Conservation (phyloP, 1,140 invertebrate species). For the Gonatopus flavifemur region DNA sequence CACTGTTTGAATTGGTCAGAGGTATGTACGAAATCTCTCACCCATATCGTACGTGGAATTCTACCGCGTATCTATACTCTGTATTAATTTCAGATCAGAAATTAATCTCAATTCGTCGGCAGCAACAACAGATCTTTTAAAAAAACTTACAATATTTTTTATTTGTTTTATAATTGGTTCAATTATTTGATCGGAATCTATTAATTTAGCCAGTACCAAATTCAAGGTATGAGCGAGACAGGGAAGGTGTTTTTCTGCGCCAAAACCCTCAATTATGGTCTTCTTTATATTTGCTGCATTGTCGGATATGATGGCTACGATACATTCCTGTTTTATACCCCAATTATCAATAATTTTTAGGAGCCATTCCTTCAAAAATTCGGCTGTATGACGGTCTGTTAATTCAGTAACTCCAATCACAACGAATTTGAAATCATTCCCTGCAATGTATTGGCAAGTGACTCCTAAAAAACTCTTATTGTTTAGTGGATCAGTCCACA, state of each 20-base stretch:
- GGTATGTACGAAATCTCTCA: too few relatives aligned
- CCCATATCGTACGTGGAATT: conserved; percentile 27
- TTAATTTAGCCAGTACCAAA: conserved; percentile 17
- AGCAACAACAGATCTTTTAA: conserved; percentile 21
- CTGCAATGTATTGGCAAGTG: too few relatives aligned
- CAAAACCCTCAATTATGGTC: conserved; percentile 22
- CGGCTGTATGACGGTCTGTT: conserved; percentile 22
- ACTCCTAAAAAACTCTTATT: too few relatives aligned
- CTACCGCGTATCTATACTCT: conserved; percentile 22
- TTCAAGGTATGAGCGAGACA: conserved; percentile 31
- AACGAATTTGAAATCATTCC: too few relatives aligned
- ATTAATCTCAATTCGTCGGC: conserved; percentile 11
- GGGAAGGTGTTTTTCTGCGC: conserved; percentile 14
- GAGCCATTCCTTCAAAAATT: conserved; percentile 29
- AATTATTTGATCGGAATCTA: conserved; percentile 4
- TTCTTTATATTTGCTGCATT: conserved; percentile 25
- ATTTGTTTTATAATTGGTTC: conserved; percentile 17
- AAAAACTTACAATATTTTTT: conserved; percentile 25
- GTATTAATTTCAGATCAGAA: conserved; percentile 19
- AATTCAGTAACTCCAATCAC: conserved; percentile 24
- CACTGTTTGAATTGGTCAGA: too few relatives aligned
- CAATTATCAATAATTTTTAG: conserved; percentile 32
- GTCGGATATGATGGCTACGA: conserved; percentile 20
- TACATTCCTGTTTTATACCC: conserved; percentile 22
- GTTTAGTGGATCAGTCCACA: too few relatives aligned